phyloP scores from a whole-genome alignment of 2,888 invertebrate species.

The Eudemis profundana region DNA sequence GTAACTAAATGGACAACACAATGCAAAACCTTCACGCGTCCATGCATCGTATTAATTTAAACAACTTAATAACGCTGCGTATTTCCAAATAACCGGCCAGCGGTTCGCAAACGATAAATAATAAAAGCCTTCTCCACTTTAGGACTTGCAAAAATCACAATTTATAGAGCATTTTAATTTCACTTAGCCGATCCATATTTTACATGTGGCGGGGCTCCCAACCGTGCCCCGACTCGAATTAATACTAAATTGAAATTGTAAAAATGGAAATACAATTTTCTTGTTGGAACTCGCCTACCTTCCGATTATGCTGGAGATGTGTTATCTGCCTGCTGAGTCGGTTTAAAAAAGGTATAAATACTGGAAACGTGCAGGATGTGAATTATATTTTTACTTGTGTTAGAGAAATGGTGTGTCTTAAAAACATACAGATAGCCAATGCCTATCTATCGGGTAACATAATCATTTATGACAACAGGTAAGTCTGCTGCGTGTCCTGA shows the following conservation, averaged over 20 bases:
- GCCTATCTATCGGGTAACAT: too few species aligned
- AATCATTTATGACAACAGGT: too few species aligned
- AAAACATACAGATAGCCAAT: too few species aligned
- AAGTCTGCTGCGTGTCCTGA: too few species aligned
- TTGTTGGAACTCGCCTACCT: constrained; percentile 74
- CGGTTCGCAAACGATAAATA: constrained; percentile 81
- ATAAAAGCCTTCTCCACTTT: constrained; percentile 85
- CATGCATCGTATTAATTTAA: constrained; percentile 65
- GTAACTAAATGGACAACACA: too few species aligned
- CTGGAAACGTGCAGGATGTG: neutral
- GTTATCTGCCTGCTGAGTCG: constrained; percentile 53
- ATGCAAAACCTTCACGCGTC: too few species aligned
- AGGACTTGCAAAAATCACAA: constrained; percentile 86
- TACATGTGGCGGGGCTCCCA: constrained; percentile 83
- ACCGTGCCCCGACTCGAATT: constrained; percentile 81
- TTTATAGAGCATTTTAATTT: constrained; percentile 86
- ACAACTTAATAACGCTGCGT: constrained; percentile 76
- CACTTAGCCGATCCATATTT: constrained; percentile 86
- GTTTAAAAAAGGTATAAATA: constrained; percentile 8
- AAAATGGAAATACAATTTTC: constrained; percentile 85
- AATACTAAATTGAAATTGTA: constrained; percentile 86
- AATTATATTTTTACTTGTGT: neutral
- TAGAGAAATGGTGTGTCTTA: neutral
- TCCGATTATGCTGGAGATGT: constrained; percentile 76
- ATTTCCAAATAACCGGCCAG: constrained; percentile 76